Percentiles rank a stretch among this genome's conserved stretches.
These are phyloP conservation scores for Axis porcinus DNA, from an alignment of 2,113 vertebrate species.

Conservation along the genomic window DNA sequence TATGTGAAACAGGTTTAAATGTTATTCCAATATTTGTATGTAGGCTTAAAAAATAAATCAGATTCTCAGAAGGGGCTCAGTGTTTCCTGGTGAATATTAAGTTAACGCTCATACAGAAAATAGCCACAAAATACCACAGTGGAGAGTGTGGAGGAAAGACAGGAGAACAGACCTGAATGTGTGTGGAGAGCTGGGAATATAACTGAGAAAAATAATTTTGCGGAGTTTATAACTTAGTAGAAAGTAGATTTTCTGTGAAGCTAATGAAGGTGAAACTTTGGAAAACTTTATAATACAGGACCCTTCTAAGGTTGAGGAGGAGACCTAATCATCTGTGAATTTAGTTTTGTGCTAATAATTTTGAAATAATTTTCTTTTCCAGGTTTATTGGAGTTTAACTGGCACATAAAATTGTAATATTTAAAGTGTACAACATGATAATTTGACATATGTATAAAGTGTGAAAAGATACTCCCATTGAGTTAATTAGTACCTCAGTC, in stretches of 20 bases:
- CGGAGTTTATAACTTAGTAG: neutral
- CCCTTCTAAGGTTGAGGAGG: neutral
- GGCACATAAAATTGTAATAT: neutral
- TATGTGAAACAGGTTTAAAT: neutral
- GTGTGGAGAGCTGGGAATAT: neutral
- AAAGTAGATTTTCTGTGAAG: neutral
- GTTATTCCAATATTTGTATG: neutral
- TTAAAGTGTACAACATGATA: neutral
- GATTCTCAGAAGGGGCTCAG: neutral
- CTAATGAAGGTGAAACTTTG: neutral
- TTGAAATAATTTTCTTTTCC: neutral
- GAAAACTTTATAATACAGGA: neutral
- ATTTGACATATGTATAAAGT: neutral
- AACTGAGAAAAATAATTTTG: neutral
- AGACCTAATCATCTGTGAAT: neutral
- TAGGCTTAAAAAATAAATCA: neutral
- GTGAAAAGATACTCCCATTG: neutral
- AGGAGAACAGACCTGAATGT: neutral
- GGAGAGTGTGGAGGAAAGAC: fast-evolving
- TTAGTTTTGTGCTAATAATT: neutral
- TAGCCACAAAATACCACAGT: neutral
- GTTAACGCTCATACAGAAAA: neutral
- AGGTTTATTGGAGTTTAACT: neutral
- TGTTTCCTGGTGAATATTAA: neutral
- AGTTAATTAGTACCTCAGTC: neutral